phyloP scores from a whole-genome alignment of 2,888 invertebrate species.

The Tachina fera region DNA sequence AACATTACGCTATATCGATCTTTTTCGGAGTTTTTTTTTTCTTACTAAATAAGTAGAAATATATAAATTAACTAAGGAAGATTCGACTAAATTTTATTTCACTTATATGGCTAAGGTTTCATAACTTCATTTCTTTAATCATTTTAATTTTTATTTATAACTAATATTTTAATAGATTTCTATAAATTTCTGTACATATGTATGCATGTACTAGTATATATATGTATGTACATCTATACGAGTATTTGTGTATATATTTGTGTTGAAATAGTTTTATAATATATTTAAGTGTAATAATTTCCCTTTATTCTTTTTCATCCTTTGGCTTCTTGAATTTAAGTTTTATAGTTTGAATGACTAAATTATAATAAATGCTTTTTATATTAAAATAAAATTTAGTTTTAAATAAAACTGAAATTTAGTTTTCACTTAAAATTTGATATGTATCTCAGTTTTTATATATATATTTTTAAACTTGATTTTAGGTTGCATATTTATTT shows the following conservation, averaged over 20 bases:
- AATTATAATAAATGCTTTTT: conserved; percentile 33
- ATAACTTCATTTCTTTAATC: not conserved
- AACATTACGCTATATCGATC: conserved; percentile 67
- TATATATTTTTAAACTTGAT: conserved; percentile 2
- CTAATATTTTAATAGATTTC: not conserved
- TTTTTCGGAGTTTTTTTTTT: not conserved
- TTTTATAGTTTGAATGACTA: conserved; percentile 11
- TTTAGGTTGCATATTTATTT: conserved; percentile 13
- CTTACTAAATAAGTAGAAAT: conserved; percentile 19
- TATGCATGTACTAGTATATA: not conserved
- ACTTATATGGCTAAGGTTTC: conserved; percentile 33
- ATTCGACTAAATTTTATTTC: conserved; percentile 22
- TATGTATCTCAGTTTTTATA: conserved; percentile 60
- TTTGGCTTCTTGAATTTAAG: conserved; percentile 28
- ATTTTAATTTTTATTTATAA: not conserved
- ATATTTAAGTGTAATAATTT: conserved; percentile 71
- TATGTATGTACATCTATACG: conserved; percentile 9
- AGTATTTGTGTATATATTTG: not conserved
- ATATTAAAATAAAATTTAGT: conserved; percentile 23
- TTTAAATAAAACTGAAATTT: conserved; percentile 42
- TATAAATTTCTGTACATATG: not conserved
- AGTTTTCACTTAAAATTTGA: conserved; percentile 63
- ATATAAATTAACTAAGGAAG: conserved; percentile 18
- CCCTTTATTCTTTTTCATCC: conserved; percentile 51
- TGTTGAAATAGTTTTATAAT: conserved; percentile 45